Percentiles rank a stretch among this genome's conserved stretches.
These are phyloP conservation scores for Formica aserva DNA, from an alignment of 2,888 invertebrate species.

Conservation along the genomic window DNA sequence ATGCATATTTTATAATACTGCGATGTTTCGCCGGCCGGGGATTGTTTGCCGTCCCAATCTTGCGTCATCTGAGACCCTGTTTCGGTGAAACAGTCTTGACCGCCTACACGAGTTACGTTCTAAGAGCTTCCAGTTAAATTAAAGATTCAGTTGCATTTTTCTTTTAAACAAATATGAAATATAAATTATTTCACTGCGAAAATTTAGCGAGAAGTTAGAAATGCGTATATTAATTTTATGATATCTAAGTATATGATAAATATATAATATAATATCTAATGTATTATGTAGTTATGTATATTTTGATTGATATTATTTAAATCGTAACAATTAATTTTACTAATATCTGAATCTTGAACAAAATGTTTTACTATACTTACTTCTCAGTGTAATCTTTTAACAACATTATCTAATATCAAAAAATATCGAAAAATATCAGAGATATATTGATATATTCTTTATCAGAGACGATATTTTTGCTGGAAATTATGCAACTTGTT, in stretches of 20 bases:
- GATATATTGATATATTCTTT: background rate
- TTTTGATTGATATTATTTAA: background rate
- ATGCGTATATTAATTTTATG: background rate
- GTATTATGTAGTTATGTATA: background rate
- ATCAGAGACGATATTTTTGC: background rate
- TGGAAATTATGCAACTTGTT: background rate
- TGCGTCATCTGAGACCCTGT: constrained; percentile 12
- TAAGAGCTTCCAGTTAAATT: constrained; percentile 1
- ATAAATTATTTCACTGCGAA: background rate
- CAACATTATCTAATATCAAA: background rate
- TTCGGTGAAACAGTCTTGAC: constrained; percentile 1
- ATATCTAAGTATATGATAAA: background rate
- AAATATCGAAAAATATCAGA: background rate
- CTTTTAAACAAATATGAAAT: background rate
- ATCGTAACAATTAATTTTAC: background rate
- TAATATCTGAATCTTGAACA: background rate
- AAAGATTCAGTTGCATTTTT: background rate
- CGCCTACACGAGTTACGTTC: background rate
- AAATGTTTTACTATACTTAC: background rate
- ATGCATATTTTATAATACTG: constrained; percentile 82
- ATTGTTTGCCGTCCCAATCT: constrained; percentile 1
- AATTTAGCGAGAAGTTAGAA: background rate
- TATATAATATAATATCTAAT: background rate
- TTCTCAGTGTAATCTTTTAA: background rate
- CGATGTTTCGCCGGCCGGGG: constrained; percentile 63